Percentiles rank a stretch among this genome's conserved stretches.
Evolutionary conservation across 1,140 invertebrate species (phyloP).

Genomic region (Bradynema listronoti): DNA sequence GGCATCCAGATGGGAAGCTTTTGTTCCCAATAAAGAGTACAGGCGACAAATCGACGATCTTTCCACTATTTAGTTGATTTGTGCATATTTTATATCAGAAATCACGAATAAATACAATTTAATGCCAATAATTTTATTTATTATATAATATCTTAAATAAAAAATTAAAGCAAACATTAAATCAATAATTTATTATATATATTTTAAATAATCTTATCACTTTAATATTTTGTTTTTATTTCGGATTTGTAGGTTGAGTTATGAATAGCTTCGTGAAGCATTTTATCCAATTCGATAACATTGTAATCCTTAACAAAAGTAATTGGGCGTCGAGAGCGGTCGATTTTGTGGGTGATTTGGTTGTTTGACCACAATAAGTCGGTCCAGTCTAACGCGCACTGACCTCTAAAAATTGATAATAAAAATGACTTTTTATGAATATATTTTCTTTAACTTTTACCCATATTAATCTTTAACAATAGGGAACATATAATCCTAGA

Average conservation of each 20-base stretch:
- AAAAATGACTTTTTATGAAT: neutral
- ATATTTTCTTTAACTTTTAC: neutral
- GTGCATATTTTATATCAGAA: conserved; percentile 13
- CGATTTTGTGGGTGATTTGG: conserved; percentile 12
- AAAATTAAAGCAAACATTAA: no score
- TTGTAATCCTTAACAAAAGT: conserved; percentile 41
- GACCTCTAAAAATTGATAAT: conserved; percentile 37
- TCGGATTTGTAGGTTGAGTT: no score
- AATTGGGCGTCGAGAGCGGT: conserved; percentile 12
- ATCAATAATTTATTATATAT: no score
- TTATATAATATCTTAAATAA: no score
- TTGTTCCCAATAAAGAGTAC: conserved; percentile 95
- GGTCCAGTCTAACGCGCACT: conserved; percentile 50
- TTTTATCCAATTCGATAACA: conserved; percentile 33
- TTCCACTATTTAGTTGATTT: conserved; percentile 39
- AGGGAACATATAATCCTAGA: no score
- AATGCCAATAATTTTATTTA: no score
- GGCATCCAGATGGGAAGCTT: conserved; percentile 96
- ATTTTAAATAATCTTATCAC: no score
- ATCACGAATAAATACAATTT: no score
- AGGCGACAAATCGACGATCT: conserved; percentile 66
- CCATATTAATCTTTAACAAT: no score
- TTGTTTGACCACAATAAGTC: conserved; percentile 42
- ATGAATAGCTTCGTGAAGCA: conserved; percentile 35
- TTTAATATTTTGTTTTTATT: no score